Evolutionary conservation across 2,113 vertebrate genomes (phyloP).

Genomic region (Macrotis lagotis): DNA sequence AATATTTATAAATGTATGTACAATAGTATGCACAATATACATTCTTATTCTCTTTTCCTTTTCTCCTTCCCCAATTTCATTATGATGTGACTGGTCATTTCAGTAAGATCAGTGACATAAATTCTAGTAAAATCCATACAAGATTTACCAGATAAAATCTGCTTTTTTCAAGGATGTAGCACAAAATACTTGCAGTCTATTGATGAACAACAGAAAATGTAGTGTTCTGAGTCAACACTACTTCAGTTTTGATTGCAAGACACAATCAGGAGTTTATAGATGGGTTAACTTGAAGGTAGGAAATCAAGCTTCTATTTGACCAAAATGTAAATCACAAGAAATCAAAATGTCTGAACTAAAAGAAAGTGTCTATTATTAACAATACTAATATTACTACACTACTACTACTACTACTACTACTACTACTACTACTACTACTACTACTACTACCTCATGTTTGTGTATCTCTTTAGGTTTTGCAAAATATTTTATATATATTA

Average conservation of each 20-base stretch:
- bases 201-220: conserved; percentile 49
- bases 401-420: background rate
- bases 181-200: conserved; percentile 8
- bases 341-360: conserved; percentile 2
- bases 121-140: background rate
- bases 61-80: background rate
- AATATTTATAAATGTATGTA: background rate
- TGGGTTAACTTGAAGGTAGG: conserved; percentile 52
- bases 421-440: too few relatives aligned
- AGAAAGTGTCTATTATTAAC: background rate
- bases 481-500: background rate
- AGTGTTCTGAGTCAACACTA: conserved; percentile 29
- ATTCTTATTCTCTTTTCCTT: background rate
- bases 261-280: conserved; percentile 52
- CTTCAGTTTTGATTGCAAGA: conserved; percentile 60
- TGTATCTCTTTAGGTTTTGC: background rate
- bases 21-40: background rate
- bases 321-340: conserved; percentile 47
- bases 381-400: background rate
- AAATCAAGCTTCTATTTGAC: conserved; percentile 61
- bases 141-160: background rate
- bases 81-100: background rate
- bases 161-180: background rate
- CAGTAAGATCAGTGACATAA: background rate
- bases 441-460: background rate